phyloP scores from a whole-genome alignment of 2,888 invertebrate genomes.

The Papilio elwesi region DNA sequence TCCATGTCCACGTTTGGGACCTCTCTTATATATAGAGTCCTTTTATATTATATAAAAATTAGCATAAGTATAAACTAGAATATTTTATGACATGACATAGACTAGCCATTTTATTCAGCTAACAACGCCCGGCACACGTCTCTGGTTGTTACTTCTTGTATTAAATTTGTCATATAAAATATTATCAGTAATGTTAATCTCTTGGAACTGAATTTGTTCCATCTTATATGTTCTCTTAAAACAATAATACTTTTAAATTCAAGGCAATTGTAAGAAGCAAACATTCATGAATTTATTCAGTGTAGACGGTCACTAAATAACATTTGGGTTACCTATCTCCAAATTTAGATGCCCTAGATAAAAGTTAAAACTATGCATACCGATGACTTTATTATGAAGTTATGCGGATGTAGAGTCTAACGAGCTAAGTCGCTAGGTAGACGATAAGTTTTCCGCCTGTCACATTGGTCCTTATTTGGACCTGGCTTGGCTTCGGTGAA shows the following conservation, averaged over 20 bases:
- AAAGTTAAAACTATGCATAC: not conserved
- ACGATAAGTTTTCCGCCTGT: conserved; percentile 3
- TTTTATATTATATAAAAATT: no score
- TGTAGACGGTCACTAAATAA: not conserved
- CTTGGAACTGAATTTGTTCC: not conserved
- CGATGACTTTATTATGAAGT: not conserved
- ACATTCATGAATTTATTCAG: not conserved
- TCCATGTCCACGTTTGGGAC: no score
- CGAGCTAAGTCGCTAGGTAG: not conserved
- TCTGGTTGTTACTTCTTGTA: no score
- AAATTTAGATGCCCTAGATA: not conserved
- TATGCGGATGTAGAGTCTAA: not conserved
- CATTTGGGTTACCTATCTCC: not conserved
- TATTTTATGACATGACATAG: no score
- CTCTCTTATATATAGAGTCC: no score
- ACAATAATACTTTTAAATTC: no score
- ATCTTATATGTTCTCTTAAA: no score
- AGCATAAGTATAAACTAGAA: no score
- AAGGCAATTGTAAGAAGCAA: not conserved
- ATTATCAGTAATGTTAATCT: no score
- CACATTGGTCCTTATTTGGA: not conserved
- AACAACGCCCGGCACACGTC: no score
- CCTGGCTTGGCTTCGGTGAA: not conserved
- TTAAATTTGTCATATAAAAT: no score
- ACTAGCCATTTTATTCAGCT: no score